These are phyloP conservation scores for Xestia ashworthii DNA, from an alignment of 2,888 invertebrate genomes.

Conservation along the genomic window DNA sequence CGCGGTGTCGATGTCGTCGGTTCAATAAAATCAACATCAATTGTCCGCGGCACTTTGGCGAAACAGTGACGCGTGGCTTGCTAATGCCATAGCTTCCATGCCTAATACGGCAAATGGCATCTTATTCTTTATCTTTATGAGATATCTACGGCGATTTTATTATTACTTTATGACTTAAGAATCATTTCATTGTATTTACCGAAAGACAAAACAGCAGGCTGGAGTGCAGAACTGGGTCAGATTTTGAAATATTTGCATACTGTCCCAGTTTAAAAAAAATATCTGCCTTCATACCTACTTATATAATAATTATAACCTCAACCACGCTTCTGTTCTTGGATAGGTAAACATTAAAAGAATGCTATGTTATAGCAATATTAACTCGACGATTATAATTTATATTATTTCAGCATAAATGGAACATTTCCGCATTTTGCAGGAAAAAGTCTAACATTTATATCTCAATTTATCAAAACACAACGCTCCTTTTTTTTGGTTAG, in stretches of 20 bases:
- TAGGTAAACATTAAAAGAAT: background rate
- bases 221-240: background rate
- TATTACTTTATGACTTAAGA: too few species aligned
- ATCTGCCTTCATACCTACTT: background rate
- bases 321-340: slow-evolving; percentile 2
- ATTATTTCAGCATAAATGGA: slow-evolving; percentile 5
- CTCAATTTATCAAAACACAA: background rate
- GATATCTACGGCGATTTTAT: too few species aligned
- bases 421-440: background rate
- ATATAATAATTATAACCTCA: background rate
- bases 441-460: background rate
- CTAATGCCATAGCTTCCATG: background rate
- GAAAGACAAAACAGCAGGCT: background rate
- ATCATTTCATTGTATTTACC: background rate
- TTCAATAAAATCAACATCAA: slow-evolving; percentile 76
- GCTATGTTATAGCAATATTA: background rate
- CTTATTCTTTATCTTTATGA: too few species aligned
- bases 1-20: slow-evolving; percentile 54
- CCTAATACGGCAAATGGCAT: slow-evolving; percentile 9
- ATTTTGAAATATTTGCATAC: background rate
- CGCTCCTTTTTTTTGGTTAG: background rate
- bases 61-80: slow-evolving; percentile 39
- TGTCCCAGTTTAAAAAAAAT: background rate
- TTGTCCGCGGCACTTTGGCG: slow-evolving; percentile 67
- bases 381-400: background rate